These are phyloP conservation scores for Oreohelix idahoensis DNA, from an alignment of 1,140 invertebrate genomes.

Conservation along the genomic window DNA sequence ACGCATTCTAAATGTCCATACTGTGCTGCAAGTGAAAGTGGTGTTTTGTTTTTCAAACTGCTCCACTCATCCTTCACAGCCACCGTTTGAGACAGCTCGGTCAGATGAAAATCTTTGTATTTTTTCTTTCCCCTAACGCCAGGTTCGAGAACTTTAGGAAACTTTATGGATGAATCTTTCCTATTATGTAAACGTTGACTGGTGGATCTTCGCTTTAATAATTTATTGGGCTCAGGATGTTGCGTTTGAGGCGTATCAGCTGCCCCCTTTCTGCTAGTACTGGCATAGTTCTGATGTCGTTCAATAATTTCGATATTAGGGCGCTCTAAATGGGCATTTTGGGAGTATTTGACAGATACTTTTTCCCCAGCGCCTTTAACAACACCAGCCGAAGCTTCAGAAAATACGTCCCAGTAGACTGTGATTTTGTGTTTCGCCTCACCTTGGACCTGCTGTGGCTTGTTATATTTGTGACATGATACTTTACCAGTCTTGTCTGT, in stretches of 20 bases:
- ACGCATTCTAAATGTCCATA: slow-evolving; percentile 29
- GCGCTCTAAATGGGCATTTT: not conserved
- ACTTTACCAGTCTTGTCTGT: not conserved
- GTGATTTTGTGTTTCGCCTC: not conserved
- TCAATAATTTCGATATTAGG: not conserved
- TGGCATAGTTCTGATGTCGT: not conserved
- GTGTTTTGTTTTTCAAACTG: slow-evolving; percentile 5
- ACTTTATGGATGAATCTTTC: not conserved
- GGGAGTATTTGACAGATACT: not conserved
- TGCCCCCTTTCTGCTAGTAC: not conserved
- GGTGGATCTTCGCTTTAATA: not conserved
- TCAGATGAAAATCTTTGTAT: slow-evolving; percentile 19
- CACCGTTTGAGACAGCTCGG: not conserved
- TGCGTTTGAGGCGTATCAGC: not conserved
- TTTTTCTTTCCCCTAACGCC: slow-evolving; percentile 32
- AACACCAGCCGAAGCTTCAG: not conserved
- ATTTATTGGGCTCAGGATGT: not conserved
- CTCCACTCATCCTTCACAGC: not conserved
- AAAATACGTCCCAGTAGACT: slow-evolving; percentile 4
- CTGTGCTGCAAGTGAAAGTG: slow-evolving; percentile 8
- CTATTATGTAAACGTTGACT: not conserved
- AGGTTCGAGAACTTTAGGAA: not conserved
- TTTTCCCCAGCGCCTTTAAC: not conserved
- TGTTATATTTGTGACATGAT: not conserved
- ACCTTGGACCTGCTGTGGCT: too few relatives aligned